These are phyloP conservation scores for Camptogramma bilineatum DNA, from an alignment of 2,888 invertebrate genomes.

Conservation along the genomic window DNA sequence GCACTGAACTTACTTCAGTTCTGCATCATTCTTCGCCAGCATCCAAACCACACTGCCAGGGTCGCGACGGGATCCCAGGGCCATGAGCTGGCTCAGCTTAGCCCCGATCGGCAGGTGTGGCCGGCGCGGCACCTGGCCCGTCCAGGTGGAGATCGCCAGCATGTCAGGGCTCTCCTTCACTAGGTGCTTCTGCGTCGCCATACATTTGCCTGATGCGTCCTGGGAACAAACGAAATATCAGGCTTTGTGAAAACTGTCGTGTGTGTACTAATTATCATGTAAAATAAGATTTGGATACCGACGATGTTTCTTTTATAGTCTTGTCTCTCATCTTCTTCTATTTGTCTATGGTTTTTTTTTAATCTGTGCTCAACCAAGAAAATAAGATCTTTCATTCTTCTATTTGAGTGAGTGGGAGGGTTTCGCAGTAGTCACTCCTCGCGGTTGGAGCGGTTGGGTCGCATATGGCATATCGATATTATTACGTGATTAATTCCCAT, in stretches of 20 bases:
- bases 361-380: too few species aligned
- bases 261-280: too few species aligned
- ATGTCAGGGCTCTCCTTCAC: constrained; percentile 93
- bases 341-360: too few species aligned
- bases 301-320: too few species aligned
- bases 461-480: too few species aligned
- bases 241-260: neutral
- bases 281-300: too few species aligned
- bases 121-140: constrained; percentile 90
- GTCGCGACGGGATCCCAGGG: constrained; percentile 88
- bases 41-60: constrained; percentile 92
- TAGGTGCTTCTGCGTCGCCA: constrained; percentile 83
- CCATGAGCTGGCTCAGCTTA: constrained; percentile 90
- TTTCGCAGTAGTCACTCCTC: too few species aligned
- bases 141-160: constrained; percentile 93
- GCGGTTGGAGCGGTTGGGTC: too few species aligned
- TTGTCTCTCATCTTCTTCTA: too few species aligned
- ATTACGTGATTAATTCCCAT: too few species aligned
- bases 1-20: constrained; percentile 89
- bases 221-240: constrained; percentile 39
- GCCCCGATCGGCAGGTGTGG: constrained; percentile 90
- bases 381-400: too few species aligned
- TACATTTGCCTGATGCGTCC: constrained; percentile 82
- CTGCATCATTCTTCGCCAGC: constrained; percentile 90
- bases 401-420: too few species aligned